Evolutionary conservation across 1,140 invertebrate genomes (phyloP).

Genomic region (Sipha flava): DNA sequence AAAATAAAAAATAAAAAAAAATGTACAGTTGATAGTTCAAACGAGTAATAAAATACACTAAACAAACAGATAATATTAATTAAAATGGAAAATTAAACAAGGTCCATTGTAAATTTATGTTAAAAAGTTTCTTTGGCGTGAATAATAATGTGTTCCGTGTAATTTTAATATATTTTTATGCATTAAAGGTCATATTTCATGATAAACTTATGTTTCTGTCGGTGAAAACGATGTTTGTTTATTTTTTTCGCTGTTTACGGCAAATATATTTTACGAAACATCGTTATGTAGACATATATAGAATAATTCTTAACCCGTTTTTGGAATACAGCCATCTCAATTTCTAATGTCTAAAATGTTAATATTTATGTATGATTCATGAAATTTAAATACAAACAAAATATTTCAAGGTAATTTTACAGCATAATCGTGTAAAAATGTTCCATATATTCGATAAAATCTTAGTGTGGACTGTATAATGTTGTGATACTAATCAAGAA

Average conservation of each 20-base stretch:
- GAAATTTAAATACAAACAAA: no score
- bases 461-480: no score
- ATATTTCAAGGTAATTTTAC: no score
- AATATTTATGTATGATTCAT: no score
- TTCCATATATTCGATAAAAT: no score
- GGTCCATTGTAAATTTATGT: neutral
- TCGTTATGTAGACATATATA: neutral
- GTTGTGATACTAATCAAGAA: no score
- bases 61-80: neutral
- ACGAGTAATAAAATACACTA: neutral
- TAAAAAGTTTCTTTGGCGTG: neutral
- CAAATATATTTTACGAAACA: neutral
- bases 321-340: neutral
- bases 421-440: no score
- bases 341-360: neutral
- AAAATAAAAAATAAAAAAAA: no score
- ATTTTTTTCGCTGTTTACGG: neutral
- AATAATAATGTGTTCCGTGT: neutral
- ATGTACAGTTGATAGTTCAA: neutral
- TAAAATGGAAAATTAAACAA: neutral
- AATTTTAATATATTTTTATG: neutral
- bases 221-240: neutral
- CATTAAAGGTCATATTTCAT: neutral
- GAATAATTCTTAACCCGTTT: neutral
- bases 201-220: neutral